A percentile compares a stretch with the other conserved stretches of the same genome.
phyloP scores from a whole-genome alignment of 2,797 vertebrate genomes.

The Allobates femoralis region DNA sequence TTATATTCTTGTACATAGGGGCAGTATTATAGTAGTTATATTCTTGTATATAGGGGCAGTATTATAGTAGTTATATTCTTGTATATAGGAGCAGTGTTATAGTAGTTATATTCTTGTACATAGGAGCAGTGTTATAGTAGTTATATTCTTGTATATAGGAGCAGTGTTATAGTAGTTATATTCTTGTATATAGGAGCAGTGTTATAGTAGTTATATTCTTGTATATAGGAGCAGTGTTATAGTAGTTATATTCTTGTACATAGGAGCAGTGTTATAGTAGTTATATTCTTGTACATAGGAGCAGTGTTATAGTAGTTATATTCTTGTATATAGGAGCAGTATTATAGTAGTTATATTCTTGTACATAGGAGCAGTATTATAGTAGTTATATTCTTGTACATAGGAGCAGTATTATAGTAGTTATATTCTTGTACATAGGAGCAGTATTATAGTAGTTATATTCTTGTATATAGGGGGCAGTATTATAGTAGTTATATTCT shows the following conservation, averaged over 20 bases:
- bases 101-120: too few relatives aligned
- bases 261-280: conserved; percentile 10
- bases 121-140: too few relatives aligned
- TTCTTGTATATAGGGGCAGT: too few relatives aligned
- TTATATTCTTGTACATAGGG: too few relatives aligned
- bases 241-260: background rate
- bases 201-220: background rate
- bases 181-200: background rate
- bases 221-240: background rate
- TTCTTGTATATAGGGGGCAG: background rate
- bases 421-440: background rate
- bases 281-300: background rate
- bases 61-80: too few relatives aligned
- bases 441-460: too few relatives aligned
- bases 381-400: background rate
- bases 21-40: too few relatives aligned
- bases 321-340: too few relatives aligned
- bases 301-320: too few relatives aligned
- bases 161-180: too few relatives aligned
- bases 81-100: too few relatives aligned
- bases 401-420: background rate
- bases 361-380: background rate
- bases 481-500: background rate
- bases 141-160: too few relatives aligned
- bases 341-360: background rate